Evolutionary conservation across 2,797 vertebrate genomes (phyloP).

Genomic region (Margarornis squamiger): DNA sequence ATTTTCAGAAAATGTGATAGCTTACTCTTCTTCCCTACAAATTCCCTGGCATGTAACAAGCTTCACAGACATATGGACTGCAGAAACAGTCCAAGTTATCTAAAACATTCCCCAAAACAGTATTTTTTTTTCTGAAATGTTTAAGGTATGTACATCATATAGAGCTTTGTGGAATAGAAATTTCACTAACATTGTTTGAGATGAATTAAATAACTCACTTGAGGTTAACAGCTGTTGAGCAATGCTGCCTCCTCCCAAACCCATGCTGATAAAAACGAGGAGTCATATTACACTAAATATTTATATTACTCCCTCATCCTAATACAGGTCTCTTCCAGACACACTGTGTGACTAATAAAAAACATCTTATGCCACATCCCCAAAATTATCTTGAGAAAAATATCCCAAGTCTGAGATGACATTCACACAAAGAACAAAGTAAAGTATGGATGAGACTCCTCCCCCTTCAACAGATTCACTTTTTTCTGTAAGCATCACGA

Average conservation of each 20-base stretch:
- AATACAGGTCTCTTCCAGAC: background rate
- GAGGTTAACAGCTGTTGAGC: slow-evolving; percentile 15
- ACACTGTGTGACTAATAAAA: slow-evolving; percentile 21
- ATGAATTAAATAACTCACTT: background rate
- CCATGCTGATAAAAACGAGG: background rate
- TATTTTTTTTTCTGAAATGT: background rate
- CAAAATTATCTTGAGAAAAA: background rate
- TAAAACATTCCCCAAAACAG: background rate
- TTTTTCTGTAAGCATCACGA: background rate
- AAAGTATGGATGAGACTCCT: background rate
- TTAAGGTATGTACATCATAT: background rate
- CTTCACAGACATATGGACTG: background rate
- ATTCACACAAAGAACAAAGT: background rate
- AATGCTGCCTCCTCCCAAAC: slow-evolving; percentile 1
- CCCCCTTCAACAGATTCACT: background rate
- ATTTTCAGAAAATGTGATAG: background rate
- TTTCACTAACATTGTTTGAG: background rate
- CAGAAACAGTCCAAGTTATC: background rate
- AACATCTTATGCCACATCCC: background rate
- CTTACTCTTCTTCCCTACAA: background rate
- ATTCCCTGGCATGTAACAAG: background rate
- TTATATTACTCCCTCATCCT: background rate
- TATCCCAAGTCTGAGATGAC: background rate
- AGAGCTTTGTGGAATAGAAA: background rate
- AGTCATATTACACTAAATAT: slow-evolving; percentile 31